These are phyloP conservation scores for Diploscapter pachys DNA, from an alignment of 1,140 invertebrate genomes.

Conservation along the genomic window DNA sequence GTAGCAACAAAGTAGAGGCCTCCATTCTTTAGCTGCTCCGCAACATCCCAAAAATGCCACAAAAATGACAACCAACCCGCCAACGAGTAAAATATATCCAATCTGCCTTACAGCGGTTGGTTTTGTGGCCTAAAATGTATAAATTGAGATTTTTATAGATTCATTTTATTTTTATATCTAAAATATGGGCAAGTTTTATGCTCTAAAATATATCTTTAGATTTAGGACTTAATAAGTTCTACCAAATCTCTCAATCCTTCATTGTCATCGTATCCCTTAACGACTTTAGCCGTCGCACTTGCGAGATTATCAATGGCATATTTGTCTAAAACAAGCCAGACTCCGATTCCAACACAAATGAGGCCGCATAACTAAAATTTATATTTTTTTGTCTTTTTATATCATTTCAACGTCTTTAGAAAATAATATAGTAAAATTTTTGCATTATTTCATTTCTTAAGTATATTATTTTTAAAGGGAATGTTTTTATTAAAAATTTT, in stretches of 20 bases:
- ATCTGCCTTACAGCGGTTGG: slow-evolving; percentile 58
- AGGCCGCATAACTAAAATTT: slow-evolving; percentile 52
- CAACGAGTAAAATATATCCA: slow-evolving; percentile 52
- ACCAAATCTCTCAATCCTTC: slow-evolving; percentile 54
- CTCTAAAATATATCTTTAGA: background rate
- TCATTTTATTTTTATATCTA: background rate
- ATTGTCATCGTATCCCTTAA: slow-evolving; percentile 51
- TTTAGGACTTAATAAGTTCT: slow-evolving; percentile 9
- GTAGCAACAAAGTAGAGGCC: slow-evolving; percentile 56
- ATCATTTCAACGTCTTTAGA: background rate
- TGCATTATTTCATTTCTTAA: background rate
- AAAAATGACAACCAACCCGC: slow-evolving; percentile 51
- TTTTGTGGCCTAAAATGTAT: slow-evolving; percentile 49
- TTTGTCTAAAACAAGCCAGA: slow-evolving; percentile 56
- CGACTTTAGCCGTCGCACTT: slow-evolving; percentile 49
- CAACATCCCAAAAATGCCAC: slow-evolving; percentile 57
- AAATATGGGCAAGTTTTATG: background rate
- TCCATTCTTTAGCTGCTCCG: slow-evolving; percentile 57
- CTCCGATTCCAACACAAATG: slow-evolving; percentile 51
- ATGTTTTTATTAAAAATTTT: background rate
- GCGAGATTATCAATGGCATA: slow-evolving; percentile 58
- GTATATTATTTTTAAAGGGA: background rate
- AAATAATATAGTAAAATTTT: background rate
- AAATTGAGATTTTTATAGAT: slow-evolving; percentile 6
- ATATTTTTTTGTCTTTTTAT: background rate